Base-by-base conservation (phyloP, 1,140 invertebrate genomes). In the Tribolium madens region DNA sequence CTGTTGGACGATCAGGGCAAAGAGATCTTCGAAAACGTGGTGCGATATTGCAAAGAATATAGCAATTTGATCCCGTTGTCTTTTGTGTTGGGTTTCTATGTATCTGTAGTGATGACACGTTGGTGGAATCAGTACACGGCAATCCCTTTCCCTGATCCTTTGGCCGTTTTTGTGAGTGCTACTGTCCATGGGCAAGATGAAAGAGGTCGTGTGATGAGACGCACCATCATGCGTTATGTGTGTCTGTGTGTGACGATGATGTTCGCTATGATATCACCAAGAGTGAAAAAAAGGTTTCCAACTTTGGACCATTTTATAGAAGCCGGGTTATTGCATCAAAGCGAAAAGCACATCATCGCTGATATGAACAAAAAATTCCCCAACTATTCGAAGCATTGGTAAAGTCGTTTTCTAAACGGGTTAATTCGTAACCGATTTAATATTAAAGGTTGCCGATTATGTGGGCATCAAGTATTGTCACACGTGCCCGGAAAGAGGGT, bases 111-210 rank as follows among this genome's bases (percentile, higher is more conserved):
- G 13, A 96, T 98, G 88, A 93, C 92, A 3, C 90, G 97, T 83
- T 98, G 96, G 96, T 98, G 96, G 96, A 93, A 91, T 86, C 96
- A 98, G 85, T 98, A 96, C 81, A 91, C 90, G 78, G 83, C 91
- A 85, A 80, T 98, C 96, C 93, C 93, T 13, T 95, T 93, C 92
- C 94, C 93, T 0, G 93, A 95, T 86, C 91, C 93, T 3, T 90
- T 95, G 76, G 94, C 94, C 7, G 94, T 96, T 1, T 96, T 93
- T 85, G 94, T 96, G 46, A 94, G 92, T 48, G 91, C 93, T 6
- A 93, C 93, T 78, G 91, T 89, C 78, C 89, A 91, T 80, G 89
- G 89, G 48, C 82, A 85, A 72, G 93, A 95, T 85, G 94, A 95
- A 80, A 87, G 92, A 68, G 92, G 92, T 13, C 88, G 93, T 76